Evolutionary conservation across 2,888 invertebrate species (phyloP), one percentile per base, ranked within the genome.

Genomic region (Timandra comae): DNA sequence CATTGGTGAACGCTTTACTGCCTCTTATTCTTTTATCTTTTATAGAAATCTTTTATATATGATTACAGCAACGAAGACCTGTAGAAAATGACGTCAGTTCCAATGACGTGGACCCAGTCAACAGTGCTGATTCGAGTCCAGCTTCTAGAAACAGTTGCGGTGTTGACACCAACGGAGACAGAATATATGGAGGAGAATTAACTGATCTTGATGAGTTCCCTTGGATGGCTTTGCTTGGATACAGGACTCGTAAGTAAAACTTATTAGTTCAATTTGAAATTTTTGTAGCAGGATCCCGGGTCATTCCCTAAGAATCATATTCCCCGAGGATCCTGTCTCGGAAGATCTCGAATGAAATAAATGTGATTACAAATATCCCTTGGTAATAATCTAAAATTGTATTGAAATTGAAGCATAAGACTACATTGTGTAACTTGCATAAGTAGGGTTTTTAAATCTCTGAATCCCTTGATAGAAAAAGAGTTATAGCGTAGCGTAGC

Each of bases 131-230:
- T 33, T 72, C 82, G 0, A 51, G 44, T 4, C 79, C 74, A 34
- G 56, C 72, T 1, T 62, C 73, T 0, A 48, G 53, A 2, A 61
- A 61, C 23, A 68, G 80, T 30, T 91, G 91, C 42, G 91, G 91
- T 4, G 57, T 81, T 10, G 86, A 86, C 22, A 84, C 80, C 21
- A 78, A 82, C 28, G 87, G 81, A n/a, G 87, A 91, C 58, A 84
- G 87, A 29, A 88, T 91, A 29, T 88, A 86, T 43, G 89, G 89
- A 27, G 91, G 91, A 6, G 80, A 85, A 33, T 72, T 87, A 26
- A 88, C 90, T 0, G 89, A 89, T n/a, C 53, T 89, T 3, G 89
- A 89, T 34, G 90, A 90, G 52, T 90, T 88, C 59, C 89, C 90
- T 0, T 90, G 90, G 90, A 81, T 89, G 84, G 87, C 87, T 0